Base-by-base conservation (phyloP, 2,888 invertebrate genomes). In the Scaeva pyrastri region DNA sequence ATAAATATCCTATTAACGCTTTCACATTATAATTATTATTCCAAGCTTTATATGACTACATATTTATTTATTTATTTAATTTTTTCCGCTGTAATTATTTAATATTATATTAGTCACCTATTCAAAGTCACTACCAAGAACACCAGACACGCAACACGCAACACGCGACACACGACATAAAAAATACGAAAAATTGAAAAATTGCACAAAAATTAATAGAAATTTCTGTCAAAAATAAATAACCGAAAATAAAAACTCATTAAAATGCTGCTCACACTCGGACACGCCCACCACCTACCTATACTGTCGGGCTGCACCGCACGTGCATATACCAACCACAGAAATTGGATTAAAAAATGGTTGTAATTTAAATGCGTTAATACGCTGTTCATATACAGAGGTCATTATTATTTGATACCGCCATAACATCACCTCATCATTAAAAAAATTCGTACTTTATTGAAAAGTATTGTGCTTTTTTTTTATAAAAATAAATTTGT, bases 1-100 rank as follows among this genome's bases (percentile, higher is more conserved):
- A 85, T 70, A 80, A 81, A 85, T 85, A 81, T 77, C 76, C 76
- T 77, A 77, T 85, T 85, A 85, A 85, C 68, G 68, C 39, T 31
- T 62, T 50, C 55, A 26, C 43, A 76, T 85, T 80, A 85, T 31
- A 31, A 31, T 31, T 31, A 76, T 76, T 85, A 68, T 56, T 45
- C 21, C 41, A 48, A 70, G 14, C 36, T 36, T 16, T 2, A 41
- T 60, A 41, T 8, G n/a, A n/a, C n/a, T n/a, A 31, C 31, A 39
- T 39, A 39, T 39, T 52, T 66, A 50, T 31, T 41, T 58, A 50
- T 62, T n/a, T 43, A 11, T 23, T 52, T 60, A 60, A 66, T 66
- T 66, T 72, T 66, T 43, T 5, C 5, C 8, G 5, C 6, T 31
- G 5, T 36, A 4, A 16, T 52, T 41, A n/a, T 45, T 62, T 60